Base-by-base conservation (phyloP, 2,113 vertebrate genomes). In the Kryptolebias marmoratus region DNA sequence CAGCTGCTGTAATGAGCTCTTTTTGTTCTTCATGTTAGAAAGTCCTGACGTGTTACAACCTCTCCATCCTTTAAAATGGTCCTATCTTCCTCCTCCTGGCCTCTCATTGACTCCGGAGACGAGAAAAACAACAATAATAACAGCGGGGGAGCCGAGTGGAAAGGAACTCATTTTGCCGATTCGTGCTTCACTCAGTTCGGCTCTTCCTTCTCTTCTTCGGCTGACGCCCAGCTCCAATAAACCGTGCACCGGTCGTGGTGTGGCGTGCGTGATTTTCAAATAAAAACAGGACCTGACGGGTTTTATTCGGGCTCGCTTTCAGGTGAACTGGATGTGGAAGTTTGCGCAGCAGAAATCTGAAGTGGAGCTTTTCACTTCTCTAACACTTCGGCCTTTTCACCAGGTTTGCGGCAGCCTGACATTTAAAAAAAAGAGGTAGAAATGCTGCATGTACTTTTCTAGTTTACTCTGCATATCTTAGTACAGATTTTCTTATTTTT, bases 11-110 rank as follows among this genome's bases (percentile, higher is more conserved):
- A 83, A 77, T 79, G 70, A 87, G 62, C 45, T 5, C 47, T 39
- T 69, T 77, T 79, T 89, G 80, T 85, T 87, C 75, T 68, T 47
- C 15, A n/a, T 69, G 73, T 68, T 68, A 27, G 77, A 14, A 32
- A 75, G 30, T 61, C 52, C 50, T 47, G 10, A 30, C 47, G n/a
- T 15, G 31, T 67, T 44, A 2, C 27, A 45, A 62, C 70, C 61
- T 73, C 7, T 47, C 44, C 2, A 32, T 31, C 42, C 58, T 11
- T 9, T 27, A 16, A 15, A 12, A 30, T n/a, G 15, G 2, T 12
- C 39, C 5, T 57, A 68, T 45, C 32, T 3, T 55, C 13, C 31
- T 45, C 54, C 39, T 70, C 49, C 58, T 47, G 15, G 36, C 36
- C 7, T 36, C 64, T 68, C 49, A 22, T 5, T 22, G 53, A 66